These are phyloP conservation scores for Lamellibrachia luymesi DNA, from an alignment of 1,140 invertebrate species.

Conservation along the genomic window DNA sequence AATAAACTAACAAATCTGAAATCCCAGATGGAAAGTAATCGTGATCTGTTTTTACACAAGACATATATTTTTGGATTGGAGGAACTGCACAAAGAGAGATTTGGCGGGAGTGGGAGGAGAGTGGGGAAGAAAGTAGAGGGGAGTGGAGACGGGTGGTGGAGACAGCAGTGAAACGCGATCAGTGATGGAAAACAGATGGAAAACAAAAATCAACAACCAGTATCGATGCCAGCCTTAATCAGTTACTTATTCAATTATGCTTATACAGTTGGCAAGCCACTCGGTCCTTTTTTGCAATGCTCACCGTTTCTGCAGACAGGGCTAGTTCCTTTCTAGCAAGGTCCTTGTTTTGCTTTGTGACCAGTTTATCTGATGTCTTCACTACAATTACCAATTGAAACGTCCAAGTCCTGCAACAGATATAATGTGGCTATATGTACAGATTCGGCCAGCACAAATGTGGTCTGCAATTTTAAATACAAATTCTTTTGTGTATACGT, in stretches of 20 bases:
- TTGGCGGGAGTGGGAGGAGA: no score
- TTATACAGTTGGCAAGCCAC: not conserved
- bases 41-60: slow-evolving; percentile 29
- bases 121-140: no score
- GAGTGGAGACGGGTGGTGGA: no score
- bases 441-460: not conserved
- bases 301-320: not conserved
- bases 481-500: not conserved
- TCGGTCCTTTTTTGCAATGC: not conserved
- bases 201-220: no score
- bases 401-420: slow-evolving; percentile 18
- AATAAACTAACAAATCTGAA: not conserved
- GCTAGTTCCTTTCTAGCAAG: not conserved
- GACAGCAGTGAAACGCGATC: no score
- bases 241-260: not conserved
- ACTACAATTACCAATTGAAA: slow-evolving; percentile 39
- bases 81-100: not conserved
- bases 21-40: slow-evolving; percentile 20
- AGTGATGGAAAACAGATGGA: no score
- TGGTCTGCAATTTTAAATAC: not conserved
- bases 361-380: slow-evolving; percentile 35
- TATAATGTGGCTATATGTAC: slow-evolving; percentile 3
- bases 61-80: slow-evolving; percentile 11
- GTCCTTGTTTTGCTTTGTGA: slow-evolving; percentile 7
- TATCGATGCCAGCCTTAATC: not conserved